Conservation (phyloP, 2,113 vertebrate species). For the Nothocercus julius region DNA sequence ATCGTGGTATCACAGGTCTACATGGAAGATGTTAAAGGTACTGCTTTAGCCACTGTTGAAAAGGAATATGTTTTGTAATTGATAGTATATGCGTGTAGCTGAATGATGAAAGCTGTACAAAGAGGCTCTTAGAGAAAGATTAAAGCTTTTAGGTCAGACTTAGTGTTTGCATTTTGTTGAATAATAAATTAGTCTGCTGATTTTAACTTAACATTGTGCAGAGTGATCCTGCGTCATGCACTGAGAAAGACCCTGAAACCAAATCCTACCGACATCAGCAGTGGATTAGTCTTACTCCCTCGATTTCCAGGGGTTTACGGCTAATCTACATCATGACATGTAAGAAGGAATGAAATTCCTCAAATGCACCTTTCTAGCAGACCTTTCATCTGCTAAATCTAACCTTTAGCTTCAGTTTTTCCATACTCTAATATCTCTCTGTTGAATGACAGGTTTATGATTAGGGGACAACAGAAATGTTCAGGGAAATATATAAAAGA, state of each 20-base stretch:
- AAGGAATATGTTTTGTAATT: not conserved
- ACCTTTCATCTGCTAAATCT: not conserved
- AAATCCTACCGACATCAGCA: not conserved
- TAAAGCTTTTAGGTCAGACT: not conserved
- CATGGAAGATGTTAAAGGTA: not conserved
- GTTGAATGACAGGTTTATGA: slow-evolving; percentile 41
- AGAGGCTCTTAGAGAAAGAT: not conserved
- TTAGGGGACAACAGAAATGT: slow-evolving; percentile 32
- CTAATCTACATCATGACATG: not conserved
- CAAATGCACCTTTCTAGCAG: not conserved
- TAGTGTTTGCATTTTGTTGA: not conserved
- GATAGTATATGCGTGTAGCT: not conserved
- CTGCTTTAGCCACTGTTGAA: not conserved
- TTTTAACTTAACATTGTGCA: not conserved
- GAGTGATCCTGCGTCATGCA: not conserved
- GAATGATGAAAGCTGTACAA: not conserved
- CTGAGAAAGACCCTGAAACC: not conserved
- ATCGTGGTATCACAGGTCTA: not conserved
- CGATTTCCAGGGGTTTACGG: not conserved
- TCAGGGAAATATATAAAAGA: not conserved
- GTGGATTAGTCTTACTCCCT: not conserved
- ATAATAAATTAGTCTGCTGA: not conserved
- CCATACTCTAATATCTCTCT: not conserved
- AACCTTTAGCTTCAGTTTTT: slow-evolving; percentile 48
- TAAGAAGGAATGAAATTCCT: not conserved